These are phyloP conservation scores for Netelia fuscicornis DNA, from an alignment of 2,888 invertebrate genomes.

Conservation along the genomic window DNA sequence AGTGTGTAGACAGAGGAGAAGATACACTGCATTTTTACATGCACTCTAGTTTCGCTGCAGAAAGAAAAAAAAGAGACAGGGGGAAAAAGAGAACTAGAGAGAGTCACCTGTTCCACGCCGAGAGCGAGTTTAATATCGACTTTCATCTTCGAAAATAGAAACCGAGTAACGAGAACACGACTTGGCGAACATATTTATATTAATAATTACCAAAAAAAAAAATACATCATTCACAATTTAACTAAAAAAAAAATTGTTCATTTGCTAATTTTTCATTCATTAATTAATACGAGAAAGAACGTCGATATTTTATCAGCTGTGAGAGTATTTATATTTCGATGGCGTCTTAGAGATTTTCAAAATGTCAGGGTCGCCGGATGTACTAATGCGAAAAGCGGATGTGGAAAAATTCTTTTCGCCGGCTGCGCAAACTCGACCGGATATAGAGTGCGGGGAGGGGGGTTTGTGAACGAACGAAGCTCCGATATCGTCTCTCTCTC, in stretches of 20 bases:
- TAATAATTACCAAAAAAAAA: neutral
- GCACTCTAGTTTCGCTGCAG: too few relatives aligned
- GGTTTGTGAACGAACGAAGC: conserved; percentile 30
- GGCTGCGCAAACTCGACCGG: conserved; percentile 77
- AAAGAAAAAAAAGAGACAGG: neutral
- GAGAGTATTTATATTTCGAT: too few relatives aligned
- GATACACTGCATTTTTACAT: neutral
- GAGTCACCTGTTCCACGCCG: neutral
- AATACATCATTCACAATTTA: neutral
- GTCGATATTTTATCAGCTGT: too few relatives aligned
- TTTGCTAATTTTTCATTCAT: too few relatives aligned
- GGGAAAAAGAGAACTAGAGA: too few relatives aligned
- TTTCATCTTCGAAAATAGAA: conserved; percentile 11
- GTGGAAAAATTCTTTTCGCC: conserved; percentile 59
- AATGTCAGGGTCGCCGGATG: neutral
- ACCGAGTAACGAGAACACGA: neutral
- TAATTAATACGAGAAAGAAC: too few relatives aligned
- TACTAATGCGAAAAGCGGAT: neutral
- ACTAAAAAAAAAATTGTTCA: neutral
- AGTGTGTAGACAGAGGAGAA: too few relatives aligned
- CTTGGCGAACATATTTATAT: neutral
- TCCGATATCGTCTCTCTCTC: conserved; percentile 7
- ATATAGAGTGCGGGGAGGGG: conserved; percentile 47
- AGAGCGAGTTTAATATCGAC: conserved; percentile 16
- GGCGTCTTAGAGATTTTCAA: too few relatives aligned